Conservation (phyloP, 2,888 invertebrate species). For the Temnothorax ravouxi region DNA sequence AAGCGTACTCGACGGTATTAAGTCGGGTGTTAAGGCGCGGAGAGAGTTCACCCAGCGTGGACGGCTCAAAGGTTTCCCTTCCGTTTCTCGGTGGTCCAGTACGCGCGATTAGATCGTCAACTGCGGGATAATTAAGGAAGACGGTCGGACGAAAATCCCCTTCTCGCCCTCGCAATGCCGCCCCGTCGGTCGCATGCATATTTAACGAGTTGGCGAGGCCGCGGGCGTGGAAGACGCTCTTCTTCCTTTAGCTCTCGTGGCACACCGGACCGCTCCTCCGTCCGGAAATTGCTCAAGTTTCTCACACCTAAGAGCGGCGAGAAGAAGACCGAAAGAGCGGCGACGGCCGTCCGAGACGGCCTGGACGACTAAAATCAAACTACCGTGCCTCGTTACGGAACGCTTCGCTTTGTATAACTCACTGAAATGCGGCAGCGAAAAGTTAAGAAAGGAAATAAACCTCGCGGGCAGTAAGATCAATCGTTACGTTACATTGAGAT, state of each 20-base stretch:
- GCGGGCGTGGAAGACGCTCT: slow-evolving; percentile 74
- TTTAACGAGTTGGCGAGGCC: slow-evolving; percentile 82
- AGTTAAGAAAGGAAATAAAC: slow-evolving; percentile 56
- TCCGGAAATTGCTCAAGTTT: slow-evolving; percentile 84
- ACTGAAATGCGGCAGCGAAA: slow-evolving; percentile 67
- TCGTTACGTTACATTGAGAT: slow-evolving; percentile 66
- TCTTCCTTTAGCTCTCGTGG: slow-evolving; percentile 65
- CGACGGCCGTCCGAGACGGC: slow-evolving; percentile 25
- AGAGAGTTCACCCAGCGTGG: slow-evolving; percentile 54
- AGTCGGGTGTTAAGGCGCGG: slow-evolving; percentile 74
- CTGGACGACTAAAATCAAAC: slow-evolving; percentile 78
- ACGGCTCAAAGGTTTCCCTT: slow-evolving; percentile 79
- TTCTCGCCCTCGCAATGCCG: slow-evolving; percentile 54
- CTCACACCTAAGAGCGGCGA: slow-evolving; percentile 58
- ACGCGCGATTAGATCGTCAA: slow-evolving; percentile 82
- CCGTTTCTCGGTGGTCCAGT: slow-evolving; percentile 76
- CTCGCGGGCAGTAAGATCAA: slow-evolving; percentile 66
- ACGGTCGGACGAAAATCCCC: slow-evolving; percentile 78
- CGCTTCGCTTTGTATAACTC: slow-evolving; percentile 38
- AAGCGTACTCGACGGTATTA: slow-evolving; percentile 80
- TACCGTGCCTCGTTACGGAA: slow-evolving; percentile 66
- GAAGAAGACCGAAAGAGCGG: slow-evolving; percentile 51
- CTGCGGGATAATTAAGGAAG: slow-evolving; percentile 84
- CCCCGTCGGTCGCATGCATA: slow-evolving; percentile 78
- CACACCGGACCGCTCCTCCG: slow-evolving; percentile 59